Conservation (phyloP, 2,113 vertebrate genomes). For the Takifugu flavidus region DNA sequence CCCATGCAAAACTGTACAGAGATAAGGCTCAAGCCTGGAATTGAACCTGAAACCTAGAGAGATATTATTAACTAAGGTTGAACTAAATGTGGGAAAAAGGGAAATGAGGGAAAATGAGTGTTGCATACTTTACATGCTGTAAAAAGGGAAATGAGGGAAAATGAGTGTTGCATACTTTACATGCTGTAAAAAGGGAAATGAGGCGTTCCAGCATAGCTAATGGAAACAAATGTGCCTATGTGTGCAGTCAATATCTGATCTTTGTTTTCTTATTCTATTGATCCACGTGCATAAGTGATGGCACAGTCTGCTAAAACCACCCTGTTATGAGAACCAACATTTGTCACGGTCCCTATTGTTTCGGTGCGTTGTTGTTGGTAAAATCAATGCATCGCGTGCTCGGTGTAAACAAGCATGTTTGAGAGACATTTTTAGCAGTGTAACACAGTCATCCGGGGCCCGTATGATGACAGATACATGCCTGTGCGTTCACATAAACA, state of each 20-base stretch:
- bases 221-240: neutral
- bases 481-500: neutral
- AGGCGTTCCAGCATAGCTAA: neutral
- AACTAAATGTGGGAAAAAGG: too few species aligned
- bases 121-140: too few species aligned
- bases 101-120: too few species aligned
- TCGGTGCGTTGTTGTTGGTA: conserved; percentile 19
- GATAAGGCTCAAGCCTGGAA: too few species aligned
- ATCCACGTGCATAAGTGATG: neutral
- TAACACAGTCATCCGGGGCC: conserved; percentile 10
- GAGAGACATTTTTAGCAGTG: conserved; percentile 53
- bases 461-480: neutral
- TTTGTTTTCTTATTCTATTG: neutral
- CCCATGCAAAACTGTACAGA: too few species aligned
- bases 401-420: conserved; percentile 60
- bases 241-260: neutral
- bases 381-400: conserved; percentile 64
- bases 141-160: too few species aligned
- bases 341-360: conserved; percentile 63
- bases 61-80: neutral
- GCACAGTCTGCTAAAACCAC: conserved; percentile 16
- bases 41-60: too few species aligned
- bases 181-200: too few species aligned
- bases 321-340: conserved; percentile 43
- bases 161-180: too few species aligned